Conservation (phyloP, 30 jellyfish, hydroid and myxozoan species). For the Chironex yamaguchii region DNA sequence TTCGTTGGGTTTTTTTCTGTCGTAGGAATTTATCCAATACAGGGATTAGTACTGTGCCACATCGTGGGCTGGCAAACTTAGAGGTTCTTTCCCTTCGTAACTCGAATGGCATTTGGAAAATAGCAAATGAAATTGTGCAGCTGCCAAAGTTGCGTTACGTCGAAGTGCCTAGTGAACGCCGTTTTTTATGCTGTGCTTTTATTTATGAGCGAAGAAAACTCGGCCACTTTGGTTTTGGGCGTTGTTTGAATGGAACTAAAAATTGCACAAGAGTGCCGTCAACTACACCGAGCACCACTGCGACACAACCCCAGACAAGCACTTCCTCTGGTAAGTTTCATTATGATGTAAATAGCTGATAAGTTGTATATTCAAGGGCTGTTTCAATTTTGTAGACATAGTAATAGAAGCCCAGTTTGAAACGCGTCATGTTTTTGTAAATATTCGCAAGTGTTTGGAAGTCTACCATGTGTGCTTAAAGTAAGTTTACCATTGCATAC, state of each 20-base stretch:
- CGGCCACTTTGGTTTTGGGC: not conserved
- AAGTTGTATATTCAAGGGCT: too few species aligned
- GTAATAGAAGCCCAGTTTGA: too few species aligned
- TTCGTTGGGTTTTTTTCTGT: not conserved
- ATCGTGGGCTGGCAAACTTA: constrained; percentile 67
- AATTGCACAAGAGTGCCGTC: constrained; percentile 18
- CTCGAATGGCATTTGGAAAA: constrained; percentile 47
- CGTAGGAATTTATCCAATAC: constrained; percentile 68
- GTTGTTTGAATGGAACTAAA: constrained; percentile 2
- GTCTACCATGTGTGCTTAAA: too few species aligned
- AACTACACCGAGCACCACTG: constrained; percentile 24
- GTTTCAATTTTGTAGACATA: too few species aligned
- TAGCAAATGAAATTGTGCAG: constrained; percentile 71
- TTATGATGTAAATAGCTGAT: too few species aligned
- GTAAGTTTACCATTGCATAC: too few species aligned
- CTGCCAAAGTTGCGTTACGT: constrained; percentile 74
- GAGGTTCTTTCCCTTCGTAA: constrained; percentile 44
- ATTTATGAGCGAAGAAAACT: constrained; percentile 41
- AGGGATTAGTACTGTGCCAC: constrained; percentile 62
- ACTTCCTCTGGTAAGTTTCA: constrained; percentile 1
- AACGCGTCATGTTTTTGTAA: too few species aligned
- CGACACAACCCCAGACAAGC: not conserved
- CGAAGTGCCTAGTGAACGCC: constrained; percentile 71
- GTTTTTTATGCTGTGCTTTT: constrained; percentile 96
- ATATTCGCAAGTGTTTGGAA: too few species aligned